phyloP scores from a whole-genome alignment of 92 coral and sea anemone genomes.

The Pocillopora grandis region DNA sequence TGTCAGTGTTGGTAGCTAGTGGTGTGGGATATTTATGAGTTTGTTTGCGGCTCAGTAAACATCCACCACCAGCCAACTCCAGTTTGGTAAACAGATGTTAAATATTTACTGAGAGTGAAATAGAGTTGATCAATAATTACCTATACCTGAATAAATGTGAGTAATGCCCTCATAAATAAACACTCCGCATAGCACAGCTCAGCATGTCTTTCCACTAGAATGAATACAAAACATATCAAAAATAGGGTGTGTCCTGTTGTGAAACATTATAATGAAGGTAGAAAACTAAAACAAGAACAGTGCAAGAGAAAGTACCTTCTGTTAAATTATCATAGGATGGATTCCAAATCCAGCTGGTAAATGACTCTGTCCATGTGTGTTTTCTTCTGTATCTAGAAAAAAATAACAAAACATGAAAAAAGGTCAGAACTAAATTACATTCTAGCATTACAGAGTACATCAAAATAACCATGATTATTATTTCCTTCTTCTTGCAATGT shows the following conservation, averaged over 20 bases:
- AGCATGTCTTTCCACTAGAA: conserved; percentile 90
- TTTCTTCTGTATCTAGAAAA: conserved; percentile 73
- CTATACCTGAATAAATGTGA: conserved; percentile 93
- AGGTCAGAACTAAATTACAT: too few species aligned
- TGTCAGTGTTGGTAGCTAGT: too few species aligned
- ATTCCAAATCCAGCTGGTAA: conserved; percentile 89
- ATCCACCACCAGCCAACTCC: too few species aligned
- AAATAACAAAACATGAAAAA: too few species aligned
- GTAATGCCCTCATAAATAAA: conserved; percentile 90
- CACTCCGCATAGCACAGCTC: conserved; percentile 99
- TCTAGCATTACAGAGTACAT: too few species aligned
- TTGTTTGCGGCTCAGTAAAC: too few species aligned
- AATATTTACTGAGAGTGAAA: background rate
- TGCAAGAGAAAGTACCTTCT: conserved; percentile 54
- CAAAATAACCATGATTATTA: too few species aligned
- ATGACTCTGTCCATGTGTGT: conserved; percentile 88
- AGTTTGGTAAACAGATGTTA: too few species aligned
- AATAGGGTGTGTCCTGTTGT: background rate
- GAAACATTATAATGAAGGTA: background rate
- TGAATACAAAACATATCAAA: background rate
- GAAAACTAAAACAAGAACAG: background rate
- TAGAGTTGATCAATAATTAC: background rate
- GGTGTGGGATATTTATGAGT: too few species aligned
- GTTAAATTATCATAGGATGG: conserved; percentile 91
- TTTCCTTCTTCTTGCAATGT: too few species aligned